phyloP scores from a whole-genome alignment of 2,888 invertebrate species.

The Clitarchus hookeri region DNA sequence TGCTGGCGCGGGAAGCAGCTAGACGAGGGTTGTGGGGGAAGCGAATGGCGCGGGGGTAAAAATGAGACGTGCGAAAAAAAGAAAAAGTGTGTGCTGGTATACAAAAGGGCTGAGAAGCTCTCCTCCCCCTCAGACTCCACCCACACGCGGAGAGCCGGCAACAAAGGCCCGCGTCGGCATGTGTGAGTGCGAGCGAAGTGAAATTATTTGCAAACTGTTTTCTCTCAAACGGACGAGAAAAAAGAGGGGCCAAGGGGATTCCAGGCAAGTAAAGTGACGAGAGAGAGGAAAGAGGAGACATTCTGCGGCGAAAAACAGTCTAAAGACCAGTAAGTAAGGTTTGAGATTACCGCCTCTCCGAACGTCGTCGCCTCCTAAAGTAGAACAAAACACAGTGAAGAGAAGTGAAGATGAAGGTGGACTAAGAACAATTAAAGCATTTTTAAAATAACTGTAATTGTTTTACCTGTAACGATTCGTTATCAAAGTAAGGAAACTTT shows the following conservation, averaged over 20 bases:
- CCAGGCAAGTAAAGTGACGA: slow-evolving; percentile 26
- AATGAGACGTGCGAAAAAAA: slow-evolving; percentile 19
- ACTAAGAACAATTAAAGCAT: no score
- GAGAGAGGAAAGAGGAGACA: slow-evolving; percentile 17
- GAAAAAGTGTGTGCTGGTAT: background rate
- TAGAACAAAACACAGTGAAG: no score
- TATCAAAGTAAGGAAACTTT: no score
- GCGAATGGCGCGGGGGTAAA: background rate
- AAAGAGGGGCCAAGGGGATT: slow-evolving; percentile 20
- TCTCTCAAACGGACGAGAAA: slow-evolving; percentile 27
- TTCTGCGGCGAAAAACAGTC: background rate
- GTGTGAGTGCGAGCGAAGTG: slow-evolving; percentile 25
- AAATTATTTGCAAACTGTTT: slow-evolving; percentile 28
- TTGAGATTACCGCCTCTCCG: background rate
- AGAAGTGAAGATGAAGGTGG: no score
- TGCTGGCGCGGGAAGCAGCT: background rate
- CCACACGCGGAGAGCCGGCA: slow-evolving; percentile 10
- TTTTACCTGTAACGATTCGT: no score
- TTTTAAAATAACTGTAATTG: no score
- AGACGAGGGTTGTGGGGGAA: background rate
- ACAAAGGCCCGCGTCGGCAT: slow-evolving; percentile 16
- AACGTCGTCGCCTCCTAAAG: no score
- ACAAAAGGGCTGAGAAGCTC: background rate
- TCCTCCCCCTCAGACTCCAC: background rate
- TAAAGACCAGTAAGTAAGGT: background rate